Evolutionary conservation across 2,888 invertebrate species (phyloP).

Genomic region (Rhaphigaster nebulosa): DNA sequence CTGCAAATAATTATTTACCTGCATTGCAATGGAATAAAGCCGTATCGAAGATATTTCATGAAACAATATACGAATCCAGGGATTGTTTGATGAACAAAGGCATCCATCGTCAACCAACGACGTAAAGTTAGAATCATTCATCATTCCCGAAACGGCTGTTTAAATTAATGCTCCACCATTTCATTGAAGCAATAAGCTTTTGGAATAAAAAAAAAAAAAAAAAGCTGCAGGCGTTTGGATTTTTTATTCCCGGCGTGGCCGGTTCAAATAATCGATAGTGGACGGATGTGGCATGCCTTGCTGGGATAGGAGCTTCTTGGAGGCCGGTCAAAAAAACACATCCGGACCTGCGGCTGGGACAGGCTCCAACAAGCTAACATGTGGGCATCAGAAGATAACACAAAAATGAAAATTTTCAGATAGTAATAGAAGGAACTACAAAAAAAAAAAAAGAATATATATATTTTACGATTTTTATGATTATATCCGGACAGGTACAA

Average conservation of each 20-base stretch:
- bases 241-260: not conserved
- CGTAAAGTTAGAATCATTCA: not conserved
- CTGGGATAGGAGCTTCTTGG: not conserved
- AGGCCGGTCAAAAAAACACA: conserved; percentile 14
- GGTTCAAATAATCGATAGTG: conserved; percentile 14
- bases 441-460: no score
- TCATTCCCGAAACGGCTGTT: not conserved
- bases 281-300: not conserved
- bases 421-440: no score
- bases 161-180: not conserved
- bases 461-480: no score
- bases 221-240: no score
- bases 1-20: not conserved
- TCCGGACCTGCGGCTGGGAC: not conserved
- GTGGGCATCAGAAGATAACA: not conserved
- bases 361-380: not conserved
- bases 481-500: no score
- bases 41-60: not conserved
- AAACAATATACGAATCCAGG: not conserved
- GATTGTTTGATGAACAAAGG: not conserved
- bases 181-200: not conserved
- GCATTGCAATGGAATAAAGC: not conserved
- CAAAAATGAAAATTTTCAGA: not conserved
- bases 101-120: not conserved
- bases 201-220: not conserved